Evolutionary conservation across 1,140 invertebrate genomes (phyloP).

Genomic region (Nixonia krombeini): DNA sequence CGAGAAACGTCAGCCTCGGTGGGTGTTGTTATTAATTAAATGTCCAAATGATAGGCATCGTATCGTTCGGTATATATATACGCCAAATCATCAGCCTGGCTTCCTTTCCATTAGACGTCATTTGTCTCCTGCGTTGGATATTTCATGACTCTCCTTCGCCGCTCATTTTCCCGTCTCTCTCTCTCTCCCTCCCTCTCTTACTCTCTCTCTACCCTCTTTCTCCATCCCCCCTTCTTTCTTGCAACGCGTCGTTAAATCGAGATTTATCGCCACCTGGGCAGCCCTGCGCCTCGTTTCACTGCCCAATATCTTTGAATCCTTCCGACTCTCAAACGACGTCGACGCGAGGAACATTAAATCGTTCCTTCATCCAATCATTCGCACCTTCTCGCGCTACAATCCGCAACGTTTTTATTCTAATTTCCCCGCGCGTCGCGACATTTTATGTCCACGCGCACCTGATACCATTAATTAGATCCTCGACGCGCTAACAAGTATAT

Average conservation of each 20-base stretch:
- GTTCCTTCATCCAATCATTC: slow-evolving; percentile 42
- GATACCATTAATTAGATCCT: slow-evolving; percentile 50
- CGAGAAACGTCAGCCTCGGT: slow-evolving; percentile 62
- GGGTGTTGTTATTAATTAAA: slow-evolving; percentile 73
- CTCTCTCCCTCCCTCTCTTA: slow-evolving; percentile 13
- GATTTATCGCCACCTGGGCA: slow-evolving; percentile 61
- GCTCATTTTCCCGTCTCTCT: slow-evolving; percentile 19
- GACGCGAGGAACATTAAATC: slow-evolving; percentile 40
- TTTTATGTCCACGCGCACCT: slow-evolving; percentile 45
- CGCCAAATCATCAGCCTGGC: slow-evolving; percentile 59
- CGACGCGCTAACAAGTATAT: slow-evolving; percentile 40
- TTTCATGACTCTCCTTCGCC: slow-evolving; percentile 41
- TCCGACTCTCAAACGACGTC: slow-evolving; percentile 24
- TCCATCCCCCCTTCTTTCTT: slow-evolving; percentile 1
- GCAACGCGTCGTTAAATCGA: slow-evolving; percentile 56
- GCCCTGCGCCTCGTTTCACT: slow-evolving; percentile 12
- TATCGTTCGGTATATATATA: slow-evolving; percentile 39
- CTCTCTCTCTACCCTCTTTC: no score
- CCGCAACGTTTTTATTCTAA: slow-evolving; percentile 42
- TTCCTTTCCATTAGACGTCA: slow-evolving; percentile 66
- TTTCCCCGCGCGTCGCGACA: slow-evolving; percentile 38
- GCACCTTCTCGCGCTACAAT: slow-evolving; percentile 42
- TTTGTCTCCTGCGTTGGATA: slow-evolving; percentile 66
- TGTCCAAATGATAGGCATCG: slow-evolving; percentile 70
- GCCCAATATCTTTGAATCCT: slow-evolving; percentile 45